Conservation (phyloP, 2,888 invertebrate species). For the Neoitamus cyanurus region DNA sequence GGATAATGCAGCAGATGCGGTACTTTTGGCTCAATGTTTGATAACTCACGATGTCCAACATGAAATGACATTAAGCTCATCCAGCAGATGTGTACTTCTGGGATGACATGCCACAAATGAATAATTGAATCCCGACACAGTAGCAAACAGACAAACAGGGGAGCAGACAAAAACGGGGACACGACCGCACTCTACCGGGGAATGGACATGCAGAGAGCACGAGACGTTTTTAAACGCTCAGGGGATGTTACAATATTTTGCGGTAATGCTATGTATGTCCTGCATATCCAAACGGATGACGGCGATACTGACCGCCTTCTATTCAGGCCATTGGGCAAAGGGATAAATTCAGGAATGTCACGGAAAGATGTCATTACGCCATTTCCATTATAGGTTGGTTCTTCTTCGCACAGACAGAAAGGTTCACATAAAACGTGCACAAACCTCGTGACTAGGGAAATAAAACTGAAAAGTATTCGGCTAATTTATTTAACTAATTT, state of each 20-base stretch:
- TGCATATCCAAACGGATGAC: not conserved
- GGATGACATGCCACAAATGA: conserved; percentile 14
- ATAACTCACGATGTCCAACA: conserved; percentile 19
- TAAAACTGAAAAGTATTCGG: no score
- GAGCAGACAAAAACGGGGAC: not conserved
- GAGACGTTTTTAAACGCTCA: not conserved
- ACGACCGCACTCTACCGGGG: not conserved
- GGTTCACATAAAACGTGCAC: no score
- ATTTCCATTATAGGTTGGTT: no score
- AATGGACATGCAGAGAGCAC: not conserved
- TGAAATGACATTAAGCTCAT: conserved; percentile 31
- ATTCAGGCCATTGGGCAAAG: not conserved
- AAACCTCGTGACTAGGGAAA: no score
- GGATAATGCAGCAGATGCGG: conserved; percentile 36
- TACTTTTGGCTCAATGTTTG: conserved; percentile 10
- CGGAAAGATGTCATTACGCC: not conserved
- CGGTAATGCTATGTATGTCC: not conserved
- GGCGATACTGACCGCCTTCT: not conserved
- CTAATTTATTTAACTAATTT: no score
- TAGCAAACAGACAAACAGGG: not conserved
- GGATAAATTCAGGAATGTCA: not conserved
- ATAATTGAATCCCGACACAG: conserved; percentile 9
- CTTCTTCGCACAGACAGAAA: no score
- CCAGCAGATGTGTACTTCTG: conserved; percentile 14
- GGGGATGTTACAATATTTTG: not conserved